Percentiles rank a stretch among this genome's conserved stretches.
These are phyloP conservation scores for Amphipoea lucens DNA, from an alignment of 2,888 invertebrate genomes.

Conservation along the genomic window DNA sequence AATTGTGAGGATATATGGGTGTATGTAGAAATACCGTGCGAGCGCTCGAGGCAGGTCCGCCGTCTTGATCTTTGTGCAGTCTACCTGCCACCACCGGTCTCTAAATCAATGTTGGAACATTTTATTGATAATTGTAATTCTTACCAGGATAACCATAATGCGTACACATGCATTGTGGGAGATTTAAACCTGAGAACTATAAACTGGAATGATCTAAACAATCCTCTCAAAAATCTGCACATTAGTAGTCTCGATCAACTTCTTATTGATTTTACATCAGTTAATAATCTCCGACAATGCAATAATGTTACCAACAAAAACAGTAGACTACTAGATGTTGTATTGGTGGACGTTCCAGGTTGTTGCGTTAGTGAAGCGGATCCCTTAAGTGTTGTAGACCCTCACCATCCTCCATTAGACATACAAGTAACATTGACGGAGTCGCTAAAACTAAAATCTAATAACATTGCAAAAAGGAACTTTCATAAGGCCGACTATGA, in stretches of 20 bases:
- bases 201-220: slow-evolving; percentile 1
- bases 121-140: background rate
- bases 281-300: slow-evolving; percentile 9
- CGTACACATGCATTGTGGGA: background rate
- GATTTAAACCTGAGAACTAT: slow-evolving; percentile 11
- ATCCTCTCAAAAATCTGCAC: background rate
- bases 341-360: background rate
- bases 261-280: slow-evolving; percentile 7
- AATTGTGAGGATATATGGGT: slow-evolving; percentile 1
- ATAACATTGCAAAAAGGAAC: background rate
- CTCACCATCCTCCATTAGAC: background rate
- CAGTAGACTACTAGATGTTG: background rate
- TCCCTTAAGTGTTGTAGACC: background rate
- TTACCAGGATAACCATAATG: background rate
- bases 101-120: background rate
- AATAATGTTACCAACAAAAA: slow-evolving; percentile 5
- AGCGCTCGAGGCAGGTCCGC: background rate
- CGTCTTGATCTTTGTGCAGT: background rate
- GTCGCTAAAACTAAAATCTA: background rate
- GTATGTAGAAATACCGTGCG: background rate
- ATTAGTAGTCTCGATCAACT: slow-evolving; percentile 11
- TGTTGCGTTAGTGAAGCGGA: background rate
- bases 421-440: background rate
- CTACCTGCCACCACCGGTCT: slow-evolving; percentile 3
- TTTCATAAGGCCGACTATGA: no score